Conservation (phyloP, 2,888 invertebrate genomes). For the Ephialtes manifestator region DNA sequence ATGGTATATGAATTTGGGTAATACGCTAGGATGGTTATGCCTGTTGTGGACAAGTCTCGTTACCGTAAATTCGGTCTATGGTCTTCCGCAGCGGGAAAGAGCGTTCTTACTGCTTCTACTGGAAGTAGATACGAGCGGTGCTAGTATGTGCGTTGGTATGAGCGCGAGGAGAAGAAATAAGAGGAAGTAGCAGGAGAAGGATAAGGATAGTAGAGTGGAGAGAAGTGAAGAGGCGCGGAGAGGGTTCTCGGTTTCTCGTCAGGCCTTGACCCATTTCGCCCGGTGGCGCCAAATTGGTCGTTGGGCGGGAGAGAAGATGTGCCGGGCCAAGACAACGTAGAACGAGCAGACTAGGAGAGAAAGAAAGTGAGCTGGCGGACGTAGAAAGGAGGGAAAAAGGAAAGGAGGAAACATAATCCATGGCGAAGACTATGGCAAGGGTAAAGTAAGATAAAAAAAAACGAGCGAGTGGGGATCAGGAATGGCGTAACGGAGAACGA, state of each 20-base stretch:
- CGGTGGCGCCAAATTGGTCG: slow-evolving; percentile 83
- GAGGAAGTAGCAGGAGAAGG: slow-evolving; percentile 18
- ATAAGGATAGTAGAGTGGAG: slow-evolving; percentile 14
- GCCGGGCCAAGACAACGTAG: slow-evolving; percentile 71
- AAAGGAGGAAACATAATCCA: slow-evolving; percentile 63
- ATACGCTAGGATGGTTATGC: slow-evolving; percentile 41
- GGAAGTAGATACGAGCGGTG: slow-evolving; percentile 19
- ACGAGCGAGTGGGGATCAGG: slow-evolving; percentile 51
- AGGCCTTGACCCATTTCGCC: slow-evolving; percentile 84
- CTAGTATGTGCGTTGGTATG: neutral
- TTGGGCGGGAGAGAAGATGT: slow-evolving; percentile 69
- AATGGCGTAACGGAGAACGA: slow-evolving; percentile 19
- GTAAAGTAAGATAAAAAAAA: slow-evolving; percentile 38
- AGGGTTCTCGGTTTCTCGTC: slow-evolving; percentile 63
- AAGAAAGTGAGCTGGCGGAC: slow-evolving; percentile 47
- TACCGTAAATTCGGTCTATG: slow-evolving; percentile 54
- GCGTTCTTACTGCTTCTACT: slow-evolving; percentile 25
- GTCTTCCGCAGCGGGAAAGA: slow-evolving; percentile 40
- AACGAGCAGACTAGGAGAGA: slow-evolving; percentile 63
- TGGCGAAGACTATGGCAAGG: slow-evolving; percentile 39
- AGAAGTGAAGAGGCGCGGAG: slow-evolving; percentile 1
- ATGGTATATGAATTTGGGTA: slow-evolving; percentile 32
- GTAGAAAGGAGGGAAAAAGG: slow-evolving; percentile 45
- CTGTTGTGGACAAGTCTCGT: slow-evolving; percentile 44
- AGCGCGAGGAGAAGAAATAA: slow-evolving; percentile 14